phyloP scores from a whole-genome alignment of 2,113 vertebrate species.

The Malurus elegans region DNA sequence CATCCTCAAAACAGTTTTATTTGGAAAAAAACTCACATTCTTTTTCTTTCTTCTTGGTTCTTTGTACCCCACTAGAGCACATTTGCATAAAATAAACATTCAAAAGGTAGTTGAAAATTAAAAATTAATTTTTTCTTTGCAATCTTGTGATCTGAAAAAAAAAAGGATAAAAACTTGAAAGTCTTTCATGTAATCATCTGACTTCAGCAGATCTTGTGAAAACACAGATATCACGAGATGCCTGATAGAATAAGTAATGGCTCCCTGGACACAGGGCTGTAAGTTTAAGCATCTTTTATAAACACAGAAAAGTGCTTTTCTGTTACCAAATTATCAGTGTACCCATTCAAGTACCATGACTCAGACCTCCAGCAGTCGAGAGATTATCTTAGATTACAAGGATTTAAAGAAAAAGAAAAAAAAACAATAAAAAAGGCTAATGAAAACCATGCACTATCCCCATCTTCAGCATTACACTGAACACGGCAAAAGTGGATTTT shows the following conservation, averaged over 20 bases:
- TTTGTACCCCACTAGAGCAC: background rate
- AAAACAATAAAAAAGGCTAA: too few relatives aligned
- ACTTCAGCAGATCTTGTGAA: background rate
- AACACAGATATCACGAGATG: background rate
- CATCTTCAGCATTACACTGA: too few relatives aligned
- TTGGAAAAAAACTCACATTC: rapidly evolving
- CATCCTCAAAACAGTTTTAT: background rate
- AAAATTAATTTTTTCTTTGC: background rate
- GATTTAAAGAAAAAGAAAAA: background rate
- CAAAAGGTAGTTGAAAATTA: background rate
- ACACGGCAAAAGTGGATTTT: rapidly evolving
- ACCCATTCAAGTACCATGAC: background rate
- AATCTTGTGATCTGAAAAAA: background rate
- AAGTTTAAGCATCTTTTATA: background rate
- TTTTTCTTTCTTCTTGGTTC: background rate
- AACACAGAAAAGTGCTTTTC: background rate
- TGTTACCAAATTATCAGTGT: background rate
- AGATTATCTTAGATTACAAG: background rate
- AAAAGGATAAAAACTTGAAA: background rate
- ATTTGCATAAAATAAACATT: background rate
- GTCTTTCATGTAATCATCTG: background rate
- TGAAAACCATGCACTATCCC: rapidly evolving
- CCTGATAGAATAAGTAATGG: background rate
- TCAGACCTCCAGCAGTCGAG: background rate
- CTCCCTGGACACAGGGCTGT: background rate